Conservation (phyloP, 2,888 invertebrate genomes). For the Exocentrus adspersus region DNA sequence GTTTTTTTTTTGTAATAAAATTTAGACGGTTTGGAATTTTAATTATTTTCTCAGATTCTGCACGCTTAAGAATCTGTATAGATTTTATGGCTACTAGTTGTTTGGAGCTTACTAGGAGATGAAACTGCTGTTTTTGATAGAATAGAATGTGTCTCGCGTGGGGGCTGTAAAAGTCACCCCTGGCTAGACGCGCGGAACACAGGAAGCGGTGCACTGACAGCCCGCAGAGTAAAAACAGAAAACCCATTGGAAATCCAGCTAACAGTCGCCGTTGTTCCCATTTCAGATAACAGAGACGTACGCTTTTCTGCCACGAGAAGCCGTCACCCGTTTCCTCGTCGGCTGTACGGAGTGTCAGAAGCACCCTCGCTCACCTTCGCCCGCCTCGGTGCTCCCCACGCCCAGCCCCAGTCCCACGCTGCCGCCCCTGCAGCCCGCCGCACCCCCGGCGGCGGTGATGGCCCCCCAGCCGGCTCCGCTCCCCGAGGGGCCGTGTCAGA, state of each 20-base stretch:
- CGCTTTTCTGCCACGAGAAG: constrained; percentile 94
- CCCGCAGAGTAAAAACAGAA: not conserved
- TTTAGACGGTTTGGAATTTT: too few relatives aligned
- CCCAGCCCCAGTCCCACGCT: constrained; percentile 59
- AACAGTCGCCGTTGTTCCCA: constrained; percentile 35
- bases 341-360: constrained; percentile 94
- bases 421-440: constrained; percentile 42
- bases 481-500: constrained; percentile 18
- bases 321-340: constrained; percentile 94
- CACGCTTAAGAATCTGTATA: not conserved
- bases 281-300: constrained; percentile 95
- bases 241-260: constrained; percentile 15
- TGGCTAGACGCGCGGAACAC: not conserved
- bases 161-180: not conserved
- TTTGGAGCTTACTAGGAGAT: not conserved
- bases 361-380: constrained; percentile 75
- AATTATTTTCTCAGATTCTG: not conserved
- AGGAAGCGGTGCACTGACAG: not conserved
- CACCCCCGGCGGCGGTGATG: constrained; percentile 42
- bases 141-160: not conserved
- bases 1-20: too few relatives aligned
- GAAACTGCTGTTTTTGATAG: not conserved
- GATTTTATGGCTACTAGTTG: not conserved
- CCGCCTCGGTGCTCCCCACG: constrained; percentile 64
- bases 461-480: constrained; percentile 7